Evolutionary conservation across 2,797 vertebrate genomes (phyloP), one percentile per base, ranked within the genome.

Genomic region (Emydoidea blandingii): DNA sequence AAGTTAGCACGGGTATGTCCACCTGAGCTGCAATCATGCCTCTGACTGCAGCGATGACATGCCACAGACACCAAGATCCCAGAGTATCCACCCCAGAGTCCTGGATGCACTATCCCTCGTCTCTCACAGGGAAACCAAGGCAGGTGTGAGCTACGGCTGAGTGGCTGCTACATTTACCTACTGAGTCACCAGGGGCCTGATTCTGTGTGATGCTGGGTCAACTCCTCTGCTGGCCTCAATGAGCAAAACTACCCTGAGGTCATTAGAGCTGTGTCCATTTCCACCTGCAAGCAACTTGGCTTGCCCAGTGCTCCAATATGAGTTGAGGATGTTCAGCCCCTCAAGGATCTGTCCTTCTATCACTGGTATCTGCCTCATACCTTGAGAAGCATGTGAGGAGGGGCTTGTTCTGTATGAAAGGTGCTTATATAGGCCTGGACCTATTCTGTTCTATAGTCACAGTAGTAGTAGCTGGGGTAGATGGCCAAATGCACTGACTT

Each of bases 321-420:
- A 18, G 1, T 21, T 3, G 0, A 2, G 50, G 2, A 1, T 0
- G 2, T 5, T 85, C n/a, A 34, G 31, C 31, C 6, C 18, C 0
- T n/a, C 8, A 0, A 4, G 52, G 72, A 44, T 44, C 72, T 27
- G 68, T 12, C 68, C 41, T 47, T 76, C 37, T 44, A 2, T 25
- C n/a, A 7, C 72, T 15, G 41, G 72, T 7, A 41, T 3, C 1
- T 5, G 79, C 54, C 82, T n/a, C 49, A 5, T 29, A 8, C 1
- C 0, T 79, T 8, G 12, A 0, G 19, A 83, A 87, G 16, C 83
- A 6, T 78, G 11, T 4, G 1, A 1, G 1, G 21, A 68, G 89
- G 12, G 23, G 8, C 0, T 2, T 25, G 41, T 10, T 72, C 57
- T 9, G 12, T 25, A 47, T 47, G 44, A 31, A 49, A 78, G 41